phyloP scores from a whole-genome alignment of 2,113 vertebrate genomes.

The Diphyllodes magnificus region DNA sequence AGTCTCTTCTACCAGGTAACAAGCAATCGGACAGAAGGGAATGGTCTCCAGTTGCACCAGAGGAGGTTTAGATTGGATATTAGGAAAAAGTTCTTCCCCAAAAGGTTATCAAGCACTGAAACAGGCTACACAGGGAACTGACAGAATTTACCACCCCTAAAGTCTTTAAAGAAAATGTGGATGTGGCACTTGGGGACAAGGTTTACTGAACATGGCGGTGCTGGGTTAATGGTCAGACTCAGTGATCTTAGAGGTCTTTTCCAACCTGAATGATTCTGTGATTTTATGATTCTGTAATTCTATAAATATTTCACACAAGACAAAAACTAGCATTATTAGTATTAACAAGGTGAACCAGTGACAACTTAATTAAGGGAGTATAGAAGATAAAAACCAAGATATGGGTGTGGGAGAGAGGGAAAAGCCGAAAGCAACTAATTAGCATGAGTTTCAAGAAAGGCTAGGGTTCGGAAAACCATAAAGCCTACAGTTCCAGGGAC shows the following conservation, averaged over 20 bases:
- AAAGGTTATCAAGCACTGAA: not conserved
- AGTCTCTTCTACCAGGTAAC: not conserved
- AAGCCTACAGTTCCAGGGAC: not conserved
- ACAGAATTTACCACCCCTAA: not conserved
- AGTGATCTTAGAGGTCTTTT: not conserved
- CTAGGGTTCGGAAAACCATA: not conserved
- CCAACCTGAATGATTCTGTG: not conserved
- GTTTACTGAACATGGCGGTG: not conserved
- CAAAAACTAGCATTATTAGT: not conserved
- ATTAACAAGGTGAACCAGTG: not conserved
- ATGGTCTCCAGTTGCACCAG: not conserved
- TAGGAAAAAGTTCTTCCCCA: not conserved
- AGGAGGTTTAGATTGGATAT: not conserved
- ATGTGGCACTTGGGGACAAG: not conserved
- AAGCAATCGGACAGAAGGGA: not conserved
- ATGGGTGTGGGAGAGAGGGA: not conserved
- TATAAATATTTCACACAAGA: not conserved
- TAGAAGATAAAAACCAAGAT: not conserved
- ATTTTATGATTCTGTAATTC: not conserved
- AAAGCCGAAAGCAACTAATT: not conserved
- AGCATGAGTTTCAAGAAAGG: not conserved
- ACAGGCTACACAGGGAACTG: not conserved
- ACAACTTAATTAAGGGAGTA: not conserved
- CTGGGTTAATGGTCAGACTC: not conserved
- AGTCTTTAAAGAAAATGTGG: not conserved